Base-by-base conservation (phyloP, 2,113 vertebrate genomes). In the Epinephelus lanceolatus region DNA sequence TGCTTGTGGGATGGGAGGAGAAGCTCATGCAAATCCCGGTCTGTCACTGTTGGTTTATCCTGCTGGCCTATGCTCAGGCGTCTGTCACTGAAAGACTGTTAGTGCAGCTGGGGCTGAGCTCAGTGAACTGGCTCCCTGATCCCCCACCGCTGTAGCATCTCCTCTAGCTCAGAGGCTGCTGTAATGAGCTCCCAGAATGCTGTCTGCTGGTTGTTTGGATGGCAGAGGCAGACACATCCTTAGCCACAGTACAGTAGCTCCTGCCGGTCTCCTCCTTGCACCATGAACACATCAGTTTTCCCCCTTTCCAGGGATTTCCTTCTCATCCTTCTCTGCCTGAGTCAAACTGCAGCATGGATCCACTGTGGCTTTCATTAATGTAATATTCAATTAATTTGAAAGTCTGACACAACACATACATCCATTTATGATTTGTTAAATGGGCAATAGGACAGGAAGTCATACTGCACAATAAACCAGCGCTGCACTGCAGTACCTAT, bases 121-220 rank as follows among this genome's bases (percentile, higher is more conserved):
- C 89, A 92, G 86, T 91, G 84, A 93, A 90, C 91, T 89, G 93
- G 76, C 92, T 92, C 93, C 81, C 86, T 83, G 89, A 87, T 91
- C 89, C 81, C 84, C 87, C 83, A 81, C 71, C 33, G 3, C 85
- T 76, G 73, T 25, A 80, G 80, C 75, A 27, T 80, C 67, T 91
- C 91, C 91, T 90, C 77, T 77, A 78, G 89, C 91, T 86, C 93
- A 72, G 78, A 91, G 81, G 88, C 79, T 83, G 72, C 90, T 42
- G 88, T 96, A 95, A 95, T 95, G 93, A 95, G 95, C 93, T 95
- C 94, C 94, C 94, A 91, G 87, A 94, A 92, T 93, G 93, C 92
- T 80, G 47, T 81, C 78, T 90, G 91, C 71, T 72, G 86, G 82
- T 87, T 80, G 90, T 91, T 89, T 81, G 74, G 71, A 75, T 63